A percentile compares a stretch with the other conserved stretches of the same genome.
phyloP scores from a whole-genome alignment of 2,888 invertebrate genomes.

The Microchrysa polita region DNA sequence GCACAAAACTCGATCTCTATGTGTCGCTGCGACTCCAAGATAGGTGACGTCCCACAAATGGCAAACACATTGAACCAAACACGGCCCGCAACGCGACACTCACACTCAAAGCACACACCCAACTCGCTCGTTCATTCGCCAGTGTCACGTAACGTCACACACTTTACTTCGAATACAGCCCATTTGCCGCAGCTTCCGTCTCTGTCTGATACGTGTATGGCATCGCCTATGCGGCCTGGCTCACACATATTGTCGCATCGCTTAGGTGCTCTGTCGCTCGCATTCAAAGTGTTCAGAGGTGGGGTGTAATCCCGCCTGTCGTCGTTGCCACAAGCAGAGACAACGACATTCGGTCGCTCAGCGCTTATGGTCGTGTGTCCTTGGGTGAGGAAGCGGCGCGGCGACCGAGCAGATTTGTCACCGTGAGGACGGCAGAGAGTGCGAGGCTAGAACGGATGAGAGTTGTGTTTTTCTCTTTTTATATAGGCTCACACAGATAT shows the following conservation, averaged over 20 bases:
- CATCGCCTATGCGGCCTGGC: conserved; percentile 4
- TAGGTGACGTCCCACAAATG: conserved; percentile 51
- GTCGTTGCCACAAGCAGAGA: conserved; percentile 6
- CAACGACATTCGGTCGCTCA: neutral
- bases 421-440: neutral
- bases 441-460: neutral
- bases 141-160: conserved; percentile 17
- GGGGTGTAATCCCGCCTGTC: conserved; percentile 40
- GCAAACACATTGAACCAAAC: conserved; percentile 45
- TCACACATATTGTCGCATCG: conserved; percentile 24
- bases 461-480: neutral
- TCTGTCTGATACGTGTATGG: conserved; percentile 27
- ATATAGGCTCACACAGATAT: too few relatives aligned
- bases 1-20: conserved; percentile 16
- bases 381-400: neutral
- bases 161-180: conserved; percentile 6
- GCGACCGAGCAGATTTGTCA: conserved; percentile 7
- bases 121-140: conserved; percentile 35
- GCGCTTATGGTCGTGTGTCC: neutral
- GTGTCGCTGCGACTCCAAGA: neutral
- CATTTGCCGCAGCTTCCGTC: conserved; percentile 17
- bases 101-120: conserved; percentile 15
- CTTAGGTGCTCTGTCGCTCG: neutral
- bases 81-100: neutral
- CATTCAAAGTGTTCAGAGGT: conserved; percentile 16